phyloP scores from a whole-genome alignment of 2,888 invertebrate species.

The Mechanitis mazaeus region DNA sequence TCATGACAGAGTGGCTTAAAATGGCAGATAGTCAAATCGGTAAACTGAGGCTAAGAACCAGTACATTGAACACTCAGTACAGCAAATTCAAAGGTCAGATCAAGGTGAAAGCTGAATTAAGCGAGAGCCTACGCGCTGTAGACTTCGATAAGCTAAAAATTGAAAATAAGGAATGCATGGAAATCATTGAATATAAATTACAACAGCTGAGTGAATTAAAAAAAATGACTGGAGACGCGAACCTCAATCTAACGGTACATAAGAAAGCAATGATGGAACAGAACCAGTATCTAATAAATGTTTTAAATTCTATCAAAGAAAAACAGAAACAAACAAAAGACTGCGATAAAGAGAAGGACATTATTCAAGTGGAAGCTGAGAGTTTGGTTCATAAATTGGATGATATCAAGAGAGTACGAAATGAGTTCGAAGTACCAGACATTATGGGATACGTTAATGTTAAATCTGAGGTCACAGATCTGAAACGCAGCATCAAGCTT shows the following conservation, averaged over 20 bases:
- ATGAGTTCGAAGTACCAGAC: slow-evolving; percentile 72
- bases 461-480: slow-evolving; percentile 67
- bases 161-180: slow-evolving; percentile 72
- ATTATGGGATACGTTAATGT: slow-evolving; percentile 76
- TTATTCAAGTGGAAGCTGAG: slow-evolving; percentile 58
- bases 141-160: slow-evolving; percentile 81
- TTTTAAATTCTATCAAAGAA: slow-evolving; percentile 56
- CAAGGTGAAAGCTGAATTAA: slow-evolving; percentile 73
- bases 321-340: slow-evolving; percentile 57
- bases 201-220: slow-evolving; percentile 74
- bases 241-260: slow-evolving; percentile 71
- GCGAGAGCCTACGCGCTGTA: slow-evolving; percentile 75
- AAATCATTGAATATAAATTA: slow-evolving; percentile 74
- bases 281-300: slow-evolving; percentile 55
- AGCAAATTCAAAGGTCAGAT: slow-evolving; percentile 74
- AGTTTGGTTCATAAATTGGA: slow-evolving; percentile 50
- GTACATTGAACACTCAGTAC: slow-evolving; percentile 73
- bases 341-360: slow-evolving; percentile 57
- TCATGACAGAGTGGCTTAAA: slow-evolving; percentile 79
- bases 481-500: slow-evolving; percentile 58
- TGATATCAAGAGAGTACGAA: slow-evolving; percentile 54
- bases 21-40: slow-evolving; percentile 73
- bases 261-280: slow-evolving; percentile 76
- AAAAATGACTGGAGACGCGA: slow-evolving; percentile 77
- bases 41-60: slow-evolving; percentile 75